These are phyloP conservation scores for Charina bottae DNA, from an alignment of 2,113 vertebrate species.

Conservation along the genomic window DNA sequence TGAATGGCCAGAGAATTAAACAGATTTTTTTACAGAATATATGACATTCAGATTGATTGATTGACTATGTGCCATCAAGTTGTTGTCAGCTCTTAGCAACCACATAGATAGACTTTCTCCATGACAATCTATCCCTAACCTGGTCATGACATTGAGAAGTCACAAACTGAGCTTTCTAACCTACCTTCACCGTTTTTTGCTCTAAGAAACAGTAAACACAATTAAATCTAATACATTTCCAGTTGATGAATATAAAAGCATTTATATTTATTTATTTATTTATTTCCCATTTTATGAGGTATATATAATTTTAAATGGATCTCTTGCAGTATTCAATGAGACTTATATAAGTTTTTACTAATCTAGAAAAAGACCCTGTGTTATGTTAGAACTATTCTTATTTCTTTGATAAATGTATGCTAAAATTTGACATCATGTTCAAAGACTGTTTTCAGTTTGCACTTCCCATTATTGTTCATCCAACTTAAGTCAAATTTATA, in stretches of 20 bases:
- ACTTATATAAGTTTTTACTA: background rate
- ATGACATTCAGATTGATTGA: too few species aligned
- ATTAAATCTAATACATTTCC: background rate
- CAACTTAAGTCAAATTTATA: background rate
- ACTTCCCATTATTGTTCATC: background rate
- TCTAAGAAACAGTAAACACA: background rate
- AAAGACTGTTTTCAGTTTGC: background rate
- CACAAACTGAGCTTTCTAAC: too few species aligned
- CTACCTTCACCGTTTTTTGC: too few species aligned
- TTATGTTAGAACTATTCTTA: background rate
- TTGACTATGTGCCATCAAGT: too few species aligned
- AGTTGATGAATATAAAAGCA: background rate
- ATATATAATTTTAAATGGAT: background rate
- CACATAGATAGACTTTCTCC: too few species aligned
- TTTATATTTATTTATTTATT: too few species aligned
- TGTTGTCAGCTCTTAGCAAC: too few species aligned
- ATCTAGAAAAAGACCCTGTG: background rate
- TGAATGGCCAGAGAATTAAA: too few species aligned
- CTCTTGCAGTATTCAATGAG: background rate
- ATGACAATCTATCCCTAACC: too few species aligned
- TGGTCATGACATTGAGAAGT: too few species aligned
- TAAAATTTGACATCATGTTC: background rate
- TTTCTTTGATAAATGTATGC: background rate
- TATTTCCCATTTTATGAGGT: background rate
- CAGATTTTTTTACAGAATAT: too few species aligned